A percentile compares a stretch with the other conserved stretches of the same genome.
Conservation (phyloP, 2,888 invertebrate species). For the Euzophera pinguis region DNA sequence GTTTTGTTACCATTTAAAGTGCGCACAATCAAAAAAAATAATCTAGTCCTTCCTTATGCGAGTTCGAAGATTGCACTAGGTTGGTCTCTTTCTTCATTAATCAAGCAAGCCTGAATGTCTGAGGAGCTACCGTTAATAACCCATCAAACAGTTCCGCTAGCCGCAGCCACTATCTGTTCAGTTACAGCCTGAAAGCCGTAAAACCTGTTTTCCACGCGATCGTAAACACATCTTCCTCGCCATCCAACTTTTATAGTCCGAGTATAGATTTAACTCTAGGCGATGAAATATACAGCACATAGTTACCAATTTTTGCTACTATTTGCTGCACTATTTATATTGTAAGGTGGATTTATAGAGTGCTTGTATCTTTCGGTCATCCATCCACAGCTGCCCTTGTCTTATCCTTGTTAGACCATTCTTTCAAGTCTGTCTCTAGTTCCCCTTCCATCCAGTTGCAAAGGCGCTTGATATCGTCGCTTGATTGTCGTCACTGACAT, state of each 20-base stretch:
- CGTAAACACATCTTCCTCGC: slow-evolving; percentile 52
- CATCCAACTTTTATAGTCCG: slow-evolving; percentile 23
- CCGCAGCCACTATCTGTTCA: slow-evolving; percentile 10
- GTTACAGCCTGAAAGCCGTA: slow-evolving; percentile 44
- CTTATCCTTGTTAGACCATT: no score
- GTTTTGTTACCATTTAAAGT: no score
- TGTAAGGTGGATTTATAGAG: no score
- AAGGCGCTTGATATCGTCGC: no score
- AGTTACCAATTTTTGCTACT: background rate
- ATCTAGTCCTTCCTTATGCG: no score
- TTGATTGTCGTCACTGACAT: no score
- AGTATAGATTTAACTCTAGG: slow-evolving; percentile 12
- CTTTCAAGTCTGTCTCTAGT: no score
- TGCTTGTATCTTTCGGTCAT: no score
- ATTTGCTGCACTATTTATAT: background rate
- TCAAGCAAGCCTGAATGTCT: background rate
- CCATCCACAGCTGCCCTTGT: no score
- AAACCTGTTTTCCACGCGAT: slow-evolving; percentile 56
- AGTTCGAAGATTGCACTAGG: no score
- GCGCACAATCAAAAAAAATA: no score
- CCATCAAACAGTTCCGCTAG: background rate
- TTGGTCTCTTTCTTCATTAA: background rate
- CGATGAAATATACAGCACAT: background rate
- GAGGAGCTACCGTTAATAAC: slow-evolving; percentile 4
- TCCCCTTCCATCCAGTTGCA: no score